A percentile compares a stretch with the other conserved stretches of the same genome.
Conservation (phyloP, 2,113 vertebrate genomes). For the Prionailurus viverrinus region DNA sequence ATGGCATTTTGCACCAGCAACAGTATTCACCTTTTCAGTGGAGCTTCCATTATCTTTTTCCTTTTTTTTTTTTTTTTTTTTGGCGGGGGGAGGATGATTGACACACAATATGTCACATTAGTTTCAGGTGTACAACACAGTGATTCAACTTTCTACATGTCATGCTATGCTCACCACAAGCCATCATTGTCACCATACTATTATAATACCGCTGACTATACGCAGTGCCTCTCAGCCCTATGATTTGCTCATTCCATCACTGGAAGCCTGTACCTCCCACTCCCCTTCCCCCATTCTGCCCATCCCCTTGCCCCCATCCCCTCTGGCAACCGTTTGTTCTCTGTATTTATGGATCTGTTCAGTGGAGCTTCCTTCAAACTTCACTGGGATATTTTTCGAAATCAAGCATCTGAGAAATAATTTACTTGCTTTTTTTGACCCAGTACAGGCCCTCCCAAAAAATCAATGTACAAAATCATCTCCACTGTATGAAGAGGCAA, state of each 20-base stretch:
- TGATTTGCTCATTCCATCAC: not conserved
- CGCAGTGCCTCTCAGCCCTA: not conserved
- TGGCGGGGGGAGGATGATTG: not conserved
- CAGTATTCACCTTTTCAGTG: fast-evolving
- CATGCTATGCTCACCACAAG: not conserved
- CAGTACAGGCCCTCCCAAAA: not conserved
- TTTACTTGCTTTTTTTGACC: not conserved
- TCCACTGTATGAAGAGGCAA: not conserved
- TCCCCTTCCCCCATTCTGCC: not conserved
- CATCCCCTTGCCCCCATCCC: not conserved
- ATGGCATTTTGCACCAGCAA: fast-evolving
- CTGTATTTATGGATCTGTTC: not conserved
- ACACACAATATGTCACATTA: not conserved
- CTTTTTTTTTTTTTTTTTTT: not conserved
- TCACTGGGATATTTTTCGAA: not conserved
- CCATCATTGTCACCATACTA: not conserved
- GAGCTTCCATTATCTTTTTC: not conserved
- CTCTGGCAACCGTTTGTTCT: not conserved
- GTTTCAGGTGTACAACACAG: not conserved
- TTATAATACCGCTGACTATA: not conserved
- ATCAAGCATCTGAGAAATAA: not conserved
- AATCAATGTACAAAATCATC: not conserved
- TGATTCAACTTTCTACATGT: not conserved
- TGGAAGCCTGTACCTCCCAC: not conserved
- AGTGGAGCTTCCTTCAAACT: not conserved